Conservation (phyloP, 2,888 invertebrate species). For the Drosophila mulleri region DNA sequence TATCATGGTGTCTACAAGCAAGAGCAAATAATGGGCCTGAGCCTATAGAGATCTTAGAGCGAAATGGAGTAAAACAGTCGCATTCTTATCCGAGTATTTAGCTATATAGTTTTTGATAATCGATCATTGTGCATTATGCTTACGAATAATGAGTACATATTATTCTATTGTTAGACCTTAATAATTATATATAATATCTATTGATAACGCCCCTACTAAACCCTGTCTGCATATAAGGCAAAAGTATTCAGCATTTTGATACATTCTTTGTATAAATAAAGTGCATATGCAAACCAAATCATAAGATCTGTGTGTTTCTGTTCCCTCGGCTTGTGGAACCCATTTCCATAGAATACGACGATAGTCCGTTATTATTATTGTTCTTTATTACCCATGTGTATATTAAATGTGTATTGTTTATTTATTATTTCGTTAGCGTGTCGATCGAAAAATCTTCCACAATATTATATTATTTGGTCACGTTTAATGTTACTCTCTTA, state of each 20-base stretch:
- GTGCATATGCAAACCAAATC: slow-evolving; percentile 56
- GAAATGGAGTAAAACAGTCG: not conserved
- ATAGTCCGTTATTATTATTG: slow-evolving; percentile 38
- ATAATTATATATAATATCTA: slow-evolving; percentile 26
- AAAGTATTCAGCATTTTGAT: slow-evolving; percentile 68
- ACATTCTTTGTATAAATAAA: slow-evolving; percentile 68
- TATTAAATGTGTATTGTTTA: slow-evolving; percentile 65
- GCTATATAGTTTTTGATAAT: slow-evolving; percentile 38
- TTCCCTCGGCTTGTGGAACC: not conserved
- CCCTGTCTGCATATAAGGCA: slow-evolving; percentile 26
- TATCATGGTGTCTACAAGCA: slow-evolving; percentile 98
- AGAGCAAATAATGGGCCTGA: slow-evolving; percentile 87
- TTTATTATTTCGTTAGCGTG: slow-evolving; percentile 36
- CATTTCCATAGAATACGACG: slow-evolving; percentile 11
- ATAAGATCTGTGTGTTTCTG: not conserved
- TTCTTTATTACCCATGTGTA: slow-evolving; percentile 46
- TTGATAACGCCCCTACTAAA: slow-evolving; percentile 27
- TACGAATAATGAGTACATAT: slow-evolving; percentile 41
- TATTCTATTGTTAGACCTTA: slow-evolving; percentile 67
- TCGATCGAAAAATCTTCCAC: slow-evolving; percentile 63
- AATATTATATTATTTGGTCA: slow-evolving; percentile 81
- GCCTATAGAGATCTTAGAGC: slow-evolving; percentile 44
- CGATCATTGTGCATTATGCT: slow-evolving; percentile 43
- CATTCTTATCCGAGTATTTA: slow-evolving; percentile 46
- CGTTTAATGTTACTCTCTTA: slow-evolving; percentile 74